Evolutionary conservation across 2,797 vertebrate genomes (phyloP).

Genomic region (Rousettus madagascariensis): DNA sequence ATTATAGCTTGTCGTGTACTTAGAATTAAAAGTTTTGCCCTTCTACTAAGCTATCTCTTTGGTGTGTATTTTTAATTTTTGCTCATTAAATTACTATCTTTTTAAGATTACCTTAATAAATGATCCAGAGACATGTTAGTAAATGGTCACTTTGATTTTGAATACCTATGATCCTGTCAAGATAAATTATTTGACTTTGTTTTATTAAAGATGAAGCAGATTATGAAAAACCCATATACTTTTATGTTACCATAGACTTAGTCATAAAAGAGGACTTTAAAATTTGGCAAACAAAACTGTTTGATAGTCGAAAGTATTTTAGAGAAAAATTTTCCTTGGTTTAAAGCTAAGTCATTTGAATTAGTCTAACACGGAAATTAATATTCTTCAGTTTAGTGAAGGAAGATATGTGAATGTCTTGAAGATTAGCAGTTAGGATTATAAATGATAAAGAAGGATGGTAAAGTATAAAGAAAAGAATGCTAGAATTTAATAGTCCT

Average conservation of each 20-base stretch:
- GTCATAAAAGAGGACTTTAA: constrained; percentile 74
- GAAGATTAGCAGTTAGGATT: constrained; percentile 51
- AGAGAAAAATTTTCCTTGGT: constrained; percentile 51
- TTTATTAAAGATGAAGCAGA: constrained; percentile 75
- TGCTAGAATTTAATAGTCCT: constrained; percentile 54
- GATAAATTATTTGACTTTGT: constrained; percentile 76
- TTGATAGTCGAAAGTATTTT: constrained; percentile 69
- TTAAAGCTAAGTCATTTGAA: constrained; percentile 71
- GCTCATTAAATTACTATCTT: constrained; percentile 76
- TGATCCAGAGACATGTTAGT: constrained; percentile 51
- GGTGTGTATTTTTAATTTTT: constrained; percentile 61
- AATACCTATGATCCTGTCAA: constrained; percentile 71
- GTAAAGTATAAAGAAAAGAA: constrained; percentile 59
- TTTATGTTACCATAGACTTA: constrained; percentile 72
- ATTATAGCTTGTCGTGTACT: not conserved
- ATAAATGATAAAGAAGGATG: constrained; percentile 35
- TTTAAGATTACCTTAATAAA: constrained; percentile 71
- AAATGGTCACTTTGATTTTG: constrained; percentile 76
- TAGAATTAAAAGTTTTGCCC: not conserved
- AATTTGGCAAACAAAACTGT: constrained; percentile 65
- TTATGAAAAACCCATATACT: constrained; percentile 72
- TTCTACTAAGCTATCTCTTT: not conserved
- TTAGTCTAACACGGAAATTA: constrained; percentile 54
- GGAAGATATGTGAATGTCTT: constrained; percentile 41
- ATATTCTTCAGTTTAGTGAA: constrained; percentile 51